phyloP scores from a whole-genome alignment of 2,888 invertebrate genomes.

The Zeuzera pyrina region DNA sequence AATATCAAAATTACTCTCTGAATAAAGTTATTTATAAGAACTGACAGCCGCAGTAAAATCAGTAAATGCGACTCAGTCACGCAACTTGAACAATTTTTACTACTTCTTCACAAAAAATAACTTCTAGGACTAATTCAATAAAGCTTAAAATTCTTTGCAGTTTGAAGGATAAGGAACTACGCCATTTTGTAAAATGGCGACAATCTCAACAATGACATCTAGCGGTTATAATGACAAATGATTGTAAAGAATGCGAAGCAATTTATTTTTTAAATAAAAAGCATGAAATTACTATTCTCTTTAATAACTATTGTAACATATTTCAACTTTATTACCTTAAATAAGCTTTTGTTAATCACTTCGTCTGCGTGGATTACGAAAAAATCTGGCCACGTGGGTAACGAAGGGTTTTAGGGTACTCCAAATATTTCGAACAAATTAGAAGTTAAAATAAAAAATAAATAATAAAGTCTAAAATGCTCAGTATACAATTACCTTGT shows the following conservation, averaged over 20 bases:
- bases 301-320: neutral
- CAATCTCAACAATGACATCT: constrained; percentile 28
- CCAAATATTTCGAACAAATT: no score
- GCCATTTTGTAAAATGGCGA: constrained; percentile 26
- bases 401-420: no score
- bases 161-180: constrained; percentile 9
- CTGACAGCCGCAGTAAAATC: neutral
- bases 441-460: no score
- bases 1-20: no score
- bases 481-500: no score
- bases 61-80: constrained; percentile 1
- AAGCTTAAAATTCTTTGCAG: neutral
- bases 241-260: no score
- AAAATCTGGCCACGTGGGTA: no score
- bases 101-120: neutral
- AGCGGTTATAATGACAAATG: constrained; percentile 34
- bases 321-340: neutral
- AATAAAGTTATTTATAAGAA: no score
- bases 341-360: neutral
- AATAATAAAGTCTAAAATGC: no score
- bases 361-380: neutral
- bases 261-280: neutral
- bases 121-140: neutral
- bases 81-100: constrained; percentile 1
- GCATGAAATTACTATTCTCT: neutral